phyloP scores from a whole-genome alignment of 2,888 invertebrate species.

The Polietes domitor region DNA sequence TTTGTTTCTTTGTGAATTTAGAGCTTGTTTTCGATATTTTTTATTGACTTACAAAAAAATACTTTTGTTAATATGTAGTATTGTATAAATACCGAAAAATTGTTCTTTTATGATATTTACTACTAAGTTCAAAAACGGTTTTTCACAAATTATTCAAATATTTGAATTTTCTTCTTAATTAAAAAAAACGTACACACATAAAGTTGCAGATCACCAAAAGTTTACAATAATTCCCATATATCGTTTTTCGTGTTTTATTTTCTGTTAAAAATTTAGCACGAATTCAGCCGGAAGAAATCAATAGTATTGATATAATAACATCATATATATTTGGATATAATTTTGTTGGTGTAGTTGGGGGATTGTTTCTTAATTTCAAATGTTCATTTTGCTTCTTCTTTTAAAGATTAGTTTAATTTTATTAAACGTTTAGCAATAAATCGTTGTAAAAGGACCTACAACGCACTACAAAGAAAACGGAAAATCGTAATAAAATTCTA shows the following conservation, averaged over 20 bases:
- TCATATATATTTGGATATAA: no score
- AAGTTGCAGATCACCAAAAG: slow-evolving; percentile 68
- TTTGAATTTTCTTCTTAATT: slow-evolving; percentile 33
- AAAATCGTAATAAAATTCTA: no score
- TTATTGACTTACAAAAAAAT: slow-evolving; percentile 48
- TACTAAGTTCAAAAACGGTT: slow-evolving; percentile 21
- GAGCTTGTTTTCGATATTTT: not conserved
- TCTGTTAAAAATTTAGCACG: not conserved
- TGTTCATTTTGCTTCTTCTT: no score
- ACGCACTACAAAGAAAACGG: no score
- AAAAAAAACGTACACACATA: slow-evolving; percentile 42
- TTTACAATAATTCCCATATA: slow-evolving; percentile 70
- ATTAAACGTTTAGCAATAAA: no score
- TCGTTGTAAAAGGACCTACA: no score
- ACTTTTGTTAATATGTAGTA: slow-evolving; percentile 1
- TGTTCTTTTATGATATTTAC: slow-evolving; percentile 1
- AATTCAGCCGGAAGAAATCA: not conserved
- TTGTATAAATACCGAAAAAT: slow-evolving; percentile 21
- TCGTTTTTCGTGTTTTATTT: slow-evolving; percentile 57
- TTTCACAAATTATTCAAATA: slow-evolving; percentile 3
- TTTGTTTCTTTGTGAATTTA: slow-evolving; percentile 28
- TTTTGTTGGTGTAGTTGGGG: no score
- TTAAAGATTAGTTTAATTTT: no score
- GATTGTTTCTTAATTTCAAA: no score
- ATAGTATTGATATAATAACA: not conserved